Conservation (phyloP, 2,797 vertebrate species). For the Micromesistius poutassou region DNA sequence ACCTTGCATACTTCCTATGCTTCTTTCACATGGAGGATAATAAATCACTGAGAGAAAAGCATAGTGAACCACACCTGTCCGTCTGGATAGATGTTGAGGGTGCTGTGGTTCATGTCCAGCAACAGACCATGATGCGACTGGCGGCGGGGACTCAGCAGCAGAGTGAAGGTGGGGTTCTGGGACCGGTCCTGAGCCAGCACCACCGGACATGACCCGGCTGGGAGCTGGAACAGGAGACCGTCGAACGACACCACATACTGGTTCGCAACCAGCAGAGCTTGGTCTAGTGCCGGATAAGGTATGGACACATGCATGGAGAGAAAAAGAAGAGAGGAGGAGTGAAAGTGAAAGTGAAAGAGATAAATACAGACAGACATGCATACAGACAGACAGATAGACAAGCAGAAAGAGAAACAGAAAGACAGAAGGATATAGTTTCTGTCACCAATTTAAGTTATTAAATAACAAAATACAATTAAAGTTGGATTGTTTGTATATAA, state of each 20-base stretch:
- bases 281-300: constrained; percentile 63
- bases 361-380: neutral
- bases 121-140: constrained; percentile 56
- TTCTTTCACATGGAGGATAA: neutral
- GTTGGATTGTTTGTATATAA: neutral
- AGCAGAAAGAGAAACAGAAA: neutral
- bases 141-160: constrained; percentile 58
- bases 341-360: neutral
- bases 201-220: constrained; percentile 63
- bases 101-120: constrained; percentile 67
- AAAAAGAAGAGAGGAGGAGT: neutral
- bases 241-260: constrained; percentile 82
- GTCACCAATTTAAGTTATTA: neutral
- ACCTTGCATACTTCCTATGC: neutral
- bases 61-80: constrained; percentile 67
- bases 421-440: neutral
- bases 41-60: neutral
- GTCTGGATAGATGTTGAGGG: constrained; percentile 61
- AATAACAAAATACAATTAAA: neutral
- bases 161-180: constrained; percentile 59
- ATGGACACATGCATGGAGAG: neutral
- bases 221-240: constrained; percentile 74
- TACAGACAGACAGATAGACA: neutral
- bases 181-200: constrained; percentile 76
- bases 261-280: constrained; percentile 76